Base-by-base conservation (phyloP, 1,140 invertebrate genomes). In the Physella acuta region DNA sequence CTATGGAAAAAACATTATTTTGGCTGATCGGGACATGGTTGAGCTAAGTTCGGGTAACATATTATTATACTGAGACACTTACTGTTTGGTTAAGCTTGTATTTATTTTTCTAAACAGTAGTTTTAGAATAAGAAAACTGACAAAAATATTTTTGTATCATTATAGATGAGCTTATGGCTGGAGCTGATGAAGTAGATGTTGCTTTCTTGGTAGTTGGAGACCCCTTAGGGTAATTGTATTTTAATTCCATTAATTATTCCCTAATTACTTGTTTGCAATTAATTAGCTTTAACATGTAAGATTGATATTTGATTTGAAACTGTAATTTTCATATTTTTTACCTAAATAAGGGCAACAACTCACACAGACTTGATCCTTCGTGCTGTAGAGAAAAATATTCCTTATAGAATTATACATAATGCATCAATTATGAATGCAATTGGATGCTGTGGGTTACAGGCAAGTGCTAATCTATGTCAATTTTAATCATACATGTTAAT, bases 391-490 rank as follows among this genome's bases (percentile, higher is more conserved):
- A 79, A 82, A 68, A 81, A 76, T 5, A 85, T 90, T 86, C 63
- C 79, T 39, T 85, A 85, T 73, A 86, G 92, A 88, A 89, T 99
- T 17, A 87, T 99, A 74, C 97, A 99, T 82, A 99, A 99, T 90
- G 94, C 97, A 8, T 99, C 97, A 2, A 99, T 99, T 75, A 89
- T 99, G 86, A 99, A 95, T 88, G 97, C 97, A 11, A 89, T 98
- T 30, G 97, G 95, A 28, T 97, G 94, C 81, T 97, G 94, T 88
- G 97, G 97, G n/a, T 88, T 99, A 44, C 90, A 91, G 82, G 89
- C 90, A 80, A n/a, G 36, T 49, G n/a, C n/a, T n/a, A n/a, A n/a
- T n/a, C n/a, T n/a, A n/a, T n/a, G n/a, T n/a, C n/a, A n/a, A n/a
- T n/a, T n/a, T n/a, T n/a, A n/a, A n/a, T n/a, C n/a, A n/a, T n/a